Conservation (phyloP, 2,797 vertebrate species). For the Cynodonichthys magdalenae region DNA sequence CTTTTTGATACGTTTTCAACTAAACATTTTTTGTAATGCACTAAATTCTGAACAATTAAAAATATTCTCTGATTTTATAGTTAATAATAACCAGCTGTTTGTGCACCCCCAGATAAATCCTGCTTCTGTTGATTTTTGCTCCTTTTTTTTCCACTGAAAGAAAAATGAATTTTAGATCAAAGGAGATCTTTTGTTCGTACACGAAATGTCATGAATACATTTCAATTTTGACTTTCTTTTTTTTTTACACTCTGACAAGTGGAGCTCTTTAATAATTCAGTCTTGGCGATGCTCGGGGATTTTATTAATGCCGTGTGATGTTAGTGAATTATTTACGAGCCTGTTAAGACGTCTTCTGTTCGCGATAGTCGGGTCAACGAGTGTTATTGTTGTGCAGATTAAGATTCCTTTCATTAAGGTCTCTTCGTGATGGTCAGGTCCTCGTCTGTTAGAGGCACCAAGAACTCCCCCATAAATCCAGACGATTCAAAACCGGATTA, state of each 20-base stretch:
- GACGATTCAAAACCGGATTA: constrained; percentile 52
- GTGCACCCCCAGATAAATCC: background rate
- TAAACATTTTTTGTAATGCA: too few relatives aligned
- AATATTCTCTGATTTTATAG: background rate
- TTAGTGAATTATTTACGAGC: constrained; percentile 8
- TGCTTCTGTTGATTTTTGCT: background rate
- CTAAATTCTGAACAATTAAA: too few relatives aligned
- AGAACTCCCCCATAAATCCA: constrained; percentile 40
- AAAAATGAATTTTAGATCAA: background rate
- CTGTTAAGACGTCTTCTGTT: constrained; percentile 9
- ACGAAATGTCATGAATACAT: background rate
- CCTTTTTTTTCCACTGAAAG: background rate
- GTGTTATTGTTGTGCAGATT: constrained; percentile 9
- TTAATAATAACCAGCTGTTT: background rate
- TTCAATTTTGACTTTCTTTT: background rate
- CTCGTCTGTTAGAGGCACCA: constrained; percentile 21
- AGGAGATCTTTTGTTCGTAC: background rate
- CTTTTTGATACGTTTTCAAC: too few relatives aligned
- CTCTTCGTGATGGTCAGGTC: constrained; percentile 24
- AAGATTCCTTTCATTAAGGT: constrained; percentile 22
- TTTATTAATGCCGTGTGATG: background rate
- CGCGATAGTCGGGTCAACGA: constrained; percentile 18
- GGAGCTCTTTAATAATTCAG: background rate
- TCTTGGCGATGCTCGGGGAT: background rate
- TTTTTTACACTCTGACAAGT: background rate